Evolutionary conservation across 2,888 invertebrate species (phyloP).

Genomic region (Mongoloraphidia duomilia): DNA sequence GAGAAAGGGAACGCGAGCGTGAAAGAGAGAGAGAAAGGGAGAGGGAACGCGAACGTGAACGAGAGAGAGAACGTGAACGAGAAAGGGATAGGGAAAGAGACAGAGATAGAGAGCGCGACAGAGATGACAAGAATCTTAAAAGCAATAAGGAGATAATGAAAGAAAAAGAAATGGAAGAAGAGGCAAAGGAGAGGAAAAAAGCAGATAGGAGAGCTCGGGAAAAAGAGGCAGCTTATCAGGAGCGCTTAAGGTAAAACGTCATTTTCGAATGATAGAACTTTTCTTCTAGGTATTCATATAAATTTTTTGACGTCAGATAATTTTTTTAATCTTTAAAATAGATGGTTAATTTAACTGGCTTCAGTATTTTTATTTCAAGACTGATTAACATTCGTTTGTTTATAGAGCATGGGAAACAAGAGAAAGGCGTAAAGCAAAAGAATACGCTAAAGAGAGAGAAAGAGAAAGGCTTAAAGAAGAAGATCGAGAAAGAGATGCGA

Average conservation of each 20-base stretch:
- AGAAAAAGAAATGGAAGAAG: conserved; percentile 82
- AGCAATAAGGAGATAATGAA: conserved; percentile 47
- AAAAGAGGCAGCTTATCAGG: conserved; percentile 94
- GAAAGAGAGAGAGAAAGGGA: conserved; percentile 30
- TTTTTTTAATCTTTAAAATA: no score
- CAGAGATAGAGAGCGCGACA: conserved; percentile 30
- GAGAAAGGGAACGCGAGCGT: conserved; percentile 30
- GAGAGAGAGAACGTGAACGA: conserved; percentile 46
- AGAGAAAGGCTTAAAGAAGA: conserved; percentile 72
- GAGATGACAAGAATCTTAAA: conserved; percentile 36
- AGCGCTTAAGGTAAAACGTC: conserved; percentile 38
- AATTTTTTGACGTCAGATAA: no score
- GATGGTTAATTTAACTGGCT: no score
- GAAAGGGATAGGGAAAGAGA: conserved; percentile 38
- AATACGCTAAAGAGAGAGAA: conserved; percentile 78
- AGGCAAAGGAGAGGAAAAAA: conserved; percentile 78
- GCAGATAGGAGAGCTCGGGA: conserved; percentile 82
- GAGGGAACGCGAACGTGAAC: conserved; percentile 40
- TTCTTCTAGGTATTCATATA: no score
- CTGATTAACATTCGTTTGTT: conserved; percentile 19
- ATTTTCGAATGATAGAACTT: background rate
- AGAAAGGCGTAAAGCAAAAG: conserved; percentile 79
- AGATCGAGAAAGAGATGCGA: conserved; percentile 82
- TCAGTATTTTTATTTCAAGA: no score
- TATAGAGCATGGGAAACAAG: conserved; percentile 68